A percentile compares a stretch with the other conserved stretches of the same genome.
phyloP scores from a whole-genome alignment of 2,797 vertebrate genomes.

The Paedocypris micromegethes region DNA sequence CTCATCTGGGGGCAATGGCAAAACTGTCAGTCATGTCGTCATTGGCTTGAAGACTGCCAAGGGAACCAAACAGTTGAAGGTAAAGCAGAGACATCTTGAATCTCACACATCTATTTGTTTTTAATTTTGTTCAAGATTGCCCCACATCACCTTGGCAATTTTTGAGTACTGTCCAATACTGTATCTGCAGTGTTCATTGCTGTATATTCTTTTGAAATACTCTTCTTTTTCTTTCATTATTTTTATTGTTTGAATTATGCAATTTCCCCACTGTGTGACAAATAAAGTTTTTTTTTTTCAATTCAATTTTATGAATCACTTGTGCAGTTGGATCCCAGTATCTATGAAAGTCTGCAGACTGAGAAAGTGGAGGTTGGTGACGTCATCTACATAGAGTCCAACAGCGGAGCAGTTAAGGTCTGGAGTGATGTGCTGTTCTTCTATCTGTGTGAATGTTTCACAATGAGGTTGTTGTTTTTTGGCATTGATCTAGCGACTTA shows the following conservation, averaged over 20 bases:
- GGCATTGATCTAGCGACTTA: conserved; percentile 43
- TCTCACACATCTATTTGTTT: no score
- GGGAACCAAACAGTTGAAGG: conserved; percentile 97
- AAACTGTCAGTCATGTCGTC: conserved; percentile 97
- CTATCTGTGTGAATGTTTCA: not conserved
- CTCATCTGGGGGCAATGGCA: conserved; percentile 97
- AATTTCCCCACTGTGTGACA: no score
- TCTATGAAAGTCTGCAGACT: conserved; percentile 98
- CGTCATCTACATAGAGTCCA: conserved; percentile 98
- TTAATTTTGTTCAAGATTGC: no score
- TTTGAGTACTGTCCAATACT: no score
- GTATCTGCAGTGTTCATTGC: no score
- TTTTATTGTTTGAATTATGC: no score
- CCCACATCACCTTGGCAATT: no score
- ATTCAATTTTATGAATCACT: conserved; percentile 6
- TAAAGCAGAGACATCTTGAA: conserved; percentile 45
- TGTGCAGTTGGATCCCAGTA: conserved; percentile 91
- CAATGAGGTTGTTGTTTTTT: conserved; percentile 51
- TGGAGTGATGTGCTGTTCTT: conserved; percentile 40
- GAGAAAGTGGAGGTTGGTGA: conserved; percentile 95
- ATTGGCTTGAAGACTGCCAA: conserved; percentile 97
- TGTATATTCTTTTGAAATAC: not conserved
- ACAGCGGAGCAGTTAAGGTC: conserved; percentile 98
- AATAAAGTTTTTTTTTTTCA: no score
- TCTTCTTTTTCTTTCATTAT: not conserved